phyloP scores from a whole-genome alignment of 2,888 invertebrate species.

The Bimastos eiseni region DNA sequence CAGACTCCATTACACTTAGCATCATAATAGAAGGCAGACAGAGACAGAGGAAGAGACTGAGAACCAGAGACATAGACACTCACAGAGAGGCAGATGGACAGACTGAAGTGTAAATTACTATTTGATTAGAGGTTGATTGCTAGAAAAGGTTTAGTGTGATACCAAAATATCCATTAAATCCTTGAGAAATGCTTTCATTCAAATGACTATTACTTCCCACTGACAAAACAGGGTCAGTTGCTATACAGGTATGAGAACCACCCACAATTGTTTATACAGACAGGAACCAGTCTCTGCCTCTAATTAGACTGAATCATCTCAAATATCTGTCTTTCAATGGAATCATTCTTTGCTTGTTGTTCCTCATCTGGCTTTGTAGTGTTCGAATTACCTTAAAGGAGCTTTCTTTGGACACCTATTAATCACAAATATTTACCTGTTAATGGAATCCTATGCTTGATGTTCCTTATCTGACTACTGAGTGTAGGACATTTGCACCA shows the following conservation, averaged over 20 bases:
- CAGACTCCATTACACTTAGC: neutral
- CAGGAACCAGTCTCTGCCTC: neutral
- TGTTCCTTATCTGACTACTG: neutral
- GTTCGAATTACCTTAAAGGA: neutral
- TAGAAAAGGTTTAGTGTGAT: neutral
- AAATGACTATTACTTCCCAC: neutral
- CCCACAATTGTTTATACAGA: neutral
- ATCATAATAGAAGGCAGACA: neutral
- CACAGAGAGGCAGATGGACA: neutral
- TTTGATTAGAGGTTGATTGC: neutral
- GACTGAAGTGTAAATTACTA: neutral
- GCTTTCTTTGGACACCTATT: too few relatives aligned
- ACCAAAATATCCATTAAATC: neutral
- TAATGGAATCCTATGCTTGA: neutral
- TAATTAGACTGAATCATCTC: neutral
- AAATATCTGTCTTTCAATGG: neutral
- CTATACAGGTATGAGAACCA: neutral
- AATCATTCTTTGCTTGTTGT: too few relatives aligned
- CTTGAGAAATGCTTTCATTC: too few relatives aligned
- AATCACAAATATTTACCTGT: too few relatives aligned
- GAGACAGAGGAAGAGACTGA: neutral
- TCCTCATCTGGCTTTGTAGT: neutral
- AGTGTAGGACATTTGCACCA: too few relatives aligned
- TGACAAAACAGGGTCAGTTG: neutral
- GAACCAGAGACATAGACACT: neutral